A percentile compares a stretch with the other conserved stretches of the same genome.
These are phyloP conservation scores for Hapalemur alaotrensis DNA, from an alignment of 2,797 vertebrate genomes.

Conservation along the genomic window DNA sequence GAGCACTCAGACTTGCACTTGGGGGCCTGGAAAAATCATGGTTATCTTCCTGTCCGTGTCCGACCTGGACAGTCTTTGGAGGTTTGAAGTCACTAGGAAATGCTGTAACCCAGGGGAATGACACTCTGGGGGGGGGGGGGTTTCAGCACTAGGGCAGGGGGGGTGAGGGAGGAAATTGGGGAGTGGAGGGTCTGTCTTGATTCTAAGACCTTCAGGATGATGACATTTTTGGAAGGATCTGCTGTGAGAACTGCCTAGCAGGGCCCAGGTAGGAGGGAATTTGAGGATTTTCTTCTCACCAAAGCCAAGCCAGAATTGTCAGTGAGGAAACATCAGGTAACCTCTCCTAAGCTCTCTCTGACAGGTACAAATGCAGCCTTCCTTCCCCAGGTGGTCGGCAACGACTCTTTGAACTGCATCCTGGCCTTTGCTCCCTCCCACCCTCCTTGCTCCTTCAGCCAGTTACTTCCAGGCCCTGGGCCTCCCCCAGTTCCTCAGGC, in stretches of 20 bases:
- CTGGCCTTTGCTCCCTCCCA: not conserved
- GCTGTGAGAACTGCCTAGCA: not conserved
- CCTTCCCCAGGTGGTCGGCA: not conserved
- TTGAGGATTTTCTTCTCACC: not conserved
- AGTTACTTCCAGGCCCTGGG: not conserved
- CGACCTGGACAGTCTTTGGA: not conserved
- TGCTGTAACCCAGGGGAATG: not conserved
- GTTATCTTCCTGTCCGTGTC: not conserved
- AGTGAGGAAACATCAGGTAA: not conserved
- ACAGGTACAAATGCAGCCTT: not conserved
- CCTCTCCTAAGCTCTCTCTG: not conserved
- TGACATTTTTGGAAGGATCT: not conserved
- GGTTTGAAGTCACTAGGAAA: not conserved
- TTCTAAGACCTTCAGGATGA: not conserved
- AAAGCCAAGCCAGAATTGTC: not conserved
- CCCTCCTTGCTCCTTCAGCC: not conserved
- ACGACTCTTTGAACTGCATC: not conserved
- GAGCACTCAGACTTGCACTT: not conserved
- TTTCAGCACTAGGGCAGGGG: not conserved
- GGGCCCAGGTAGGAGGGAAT: not conserved
- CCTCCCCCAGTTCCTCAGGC: not conserved
- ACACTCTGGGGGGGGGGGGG: not conserved
- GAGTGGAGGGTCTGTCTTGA: not conserved
- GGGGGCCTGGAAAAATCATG: not conserved
- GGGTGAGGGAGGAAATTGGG: not conserved